phyloP scores from a whole-genome alignment of 1,140 invertebrate genomes.

The Panulirus ornatus region DNA sequence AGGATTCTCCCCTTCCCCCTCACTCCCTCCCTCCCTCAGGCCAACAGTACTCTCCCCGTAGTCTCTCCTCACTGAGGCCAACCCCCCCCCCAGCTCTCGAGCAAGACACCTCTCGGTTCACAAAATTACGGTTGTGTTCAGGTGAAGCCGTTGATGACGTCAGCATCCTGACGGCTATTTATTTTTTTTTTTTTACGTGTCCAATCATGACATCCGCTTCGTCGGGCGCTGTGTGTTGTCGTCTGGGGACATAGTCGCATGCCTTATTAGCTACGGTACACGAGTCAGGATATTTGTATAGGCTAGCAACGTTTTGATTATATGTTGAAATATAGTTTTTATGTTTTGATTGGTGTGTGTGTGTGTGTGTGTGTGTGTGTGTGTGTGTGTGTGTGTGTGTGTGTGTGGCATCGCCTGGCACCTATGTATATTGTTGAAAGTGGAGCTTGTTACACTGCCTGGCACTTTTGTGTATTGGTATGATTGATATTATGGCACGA shows the following conservation, averaged over 20 bases:
- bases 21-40: neutral
- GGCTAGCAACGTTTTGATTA: too few relatives aligned
- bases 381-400: neutral
- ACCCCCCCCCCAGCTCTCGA: neutral
- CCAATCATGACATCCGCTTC: neutral
- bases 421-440: neutral
- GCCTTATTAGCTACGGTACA: too few relatives aligned
- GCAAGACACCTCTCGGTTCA: neutral
- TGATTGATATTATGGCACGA: too few relatives aligned
- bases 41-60: neutral
- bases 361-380: neutral
- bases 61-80: neutral
- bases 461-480: neutral
- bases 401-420: too few relatives aligned
- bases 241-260: too few relatives aligned
- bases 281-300: too few relatives aligned
- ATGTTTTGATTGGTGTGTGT: too few relatives aligned
- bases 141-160: too few relatives aligned
- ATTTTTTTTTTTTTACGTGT: neutral
- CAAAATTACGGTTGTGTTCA: neutral
- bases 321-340: neutral
- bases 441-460: neutral
- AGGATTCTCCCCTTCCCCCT: neutral
- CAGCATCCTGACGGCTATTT: neutral
- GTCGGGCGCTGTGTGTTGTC: too few relatives aligned